Base-by-base conservation (phyloP, 2,888 invertebrate species). In the Caenorhabditis sp. region DNA sequence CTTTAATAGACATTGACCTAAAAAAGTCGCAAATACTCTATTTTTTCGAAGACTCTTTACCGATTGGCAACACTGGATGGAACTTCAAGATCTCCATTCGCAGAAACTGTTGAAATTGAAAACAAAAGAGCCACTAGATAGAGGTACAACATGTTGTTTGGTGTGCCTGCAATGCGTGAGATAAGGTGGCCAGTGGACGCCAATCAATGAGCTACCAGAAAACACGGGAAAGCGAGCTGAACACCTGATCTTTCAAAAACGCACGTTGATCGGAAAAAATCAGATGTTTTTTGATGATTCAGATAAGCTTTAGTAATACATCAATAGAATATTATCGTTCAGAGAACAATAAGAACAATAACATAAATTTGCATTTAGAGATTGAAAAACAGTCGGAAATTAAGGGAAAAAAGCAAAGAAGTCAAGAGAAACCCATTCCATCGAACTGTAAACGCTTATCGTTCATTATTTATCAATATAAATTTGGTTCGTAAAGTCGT, bases 1-100 rank as follows among this genome's bases (percentile, higher is more conserved):
- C 85, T 50, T 83, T 83, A 74, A 85, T 78, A 9, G 83, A 44
- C 47, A 85, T 82, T 0, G 85, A 83, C 55, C 85, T 83, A 53
- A 61, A 80, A 50, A 11, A 71, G n/a, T n/a, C n/a, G n/a, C n/a
- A n/a, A n/a, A n/a, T n/a, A n/a, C n/a, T n/a, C n/a, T n/a, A n/a
- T 22, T 65, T 47, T 26, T 3, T 2, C 35, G 20, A 20, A 15
- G 28, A 37, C n/a, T 32, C 32, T n/a, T 47, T 62, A 83, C 85
- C 85, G 64, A 61, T 85, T 85, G 22, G 79, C 80, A 1, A 85
- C 83, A 58, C 72, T 72, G 1, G 85, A 77, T 37, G 81, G 79
- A 11, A 83, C 81, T 28, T 85, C 85, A 0, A 85, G 58, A 20
- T 85, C 83, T 8, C 64, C 37, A 32, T 32, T 62, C 32, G 69